Evolutionary conservation across 2,113 vertebrate genomes (phyloP).

Genomic region (Loxodonta africana): DNA sequence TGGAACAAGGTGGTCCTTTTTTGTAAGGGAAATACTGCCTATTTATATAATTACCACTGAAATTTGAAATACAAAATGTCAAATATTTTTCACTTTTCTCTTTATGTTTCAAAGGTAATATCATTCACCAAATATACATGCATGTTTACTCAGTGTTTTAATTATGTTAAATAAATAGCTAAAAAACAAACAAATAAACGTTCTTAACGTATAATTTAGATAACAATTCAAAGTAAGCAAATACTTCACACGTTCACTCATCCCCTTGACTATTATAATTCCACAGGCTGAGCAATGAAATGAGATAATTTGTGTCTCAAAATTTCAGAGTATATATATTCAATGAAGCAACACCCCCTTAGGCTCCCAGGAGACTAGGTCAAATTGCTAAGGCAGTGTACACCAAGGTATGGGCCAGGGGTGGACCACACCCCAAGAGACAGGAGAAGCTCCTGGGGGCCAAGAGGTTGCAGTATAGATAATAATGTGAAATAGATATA

Average conservation of each 20-base stretch:
- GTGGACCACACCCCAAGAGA: neutral
- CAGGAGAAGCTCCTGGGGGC: neutral
- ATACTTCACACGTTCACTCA: neutral
- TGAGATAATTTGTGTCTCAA: neutral
- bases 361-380: neutral
- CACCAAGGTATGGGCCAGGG: neutral
- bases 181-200: neutral
- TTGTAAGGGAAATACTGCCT: constrained; percentile 76
- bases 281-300: neutral
- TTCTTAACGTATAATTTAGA: neutral
- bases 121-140: neutral
- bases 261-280: neutral
- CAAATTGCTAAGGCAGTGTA: neutral
- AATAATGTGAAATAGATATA: neutral
- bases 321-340: neutral
- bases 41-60: constrained; percentile 71
- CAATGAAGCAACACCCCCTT: neutral
- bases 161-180: neutral
- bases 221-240: neutral
- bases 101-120: neutral
- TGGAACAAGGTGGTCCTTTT: constrained; percentile 77
- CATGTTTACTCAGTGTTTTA: neutral
- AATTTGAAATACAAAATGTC: constrained; percentile 74
- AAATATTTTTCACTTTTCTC: neutral
- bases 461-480: neutral